phyloP scores from a whole-genome alignment of 2,797 vertebrate genomes.

The Caiman crocodilus region DNA sequence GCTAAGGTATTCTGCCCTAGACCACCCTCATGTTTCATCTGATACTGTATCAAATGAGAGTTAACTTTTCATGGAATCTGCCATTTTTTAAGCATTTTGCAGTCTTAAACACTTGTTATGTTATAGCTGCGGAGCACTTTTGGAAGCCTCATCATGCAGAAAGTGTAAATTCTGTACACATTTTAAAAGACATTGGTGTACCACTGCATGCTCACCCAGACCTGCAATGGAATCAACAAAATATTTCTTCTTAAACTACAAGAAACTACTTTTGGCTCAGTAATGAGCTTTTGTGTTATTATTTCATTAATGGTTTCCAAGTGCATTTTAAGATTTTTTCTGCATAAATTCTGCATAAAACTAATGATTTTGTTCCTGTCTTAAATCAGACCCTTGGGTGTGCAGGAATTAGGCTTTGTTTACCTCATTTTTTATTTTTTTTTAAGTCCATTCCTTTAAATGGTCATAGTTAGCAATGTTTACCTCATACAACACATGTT shows the following conservation, averaged over 20 bases:
- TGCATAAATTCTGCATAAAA: not conserved
- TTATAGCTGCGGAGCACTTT: too few species aligned
- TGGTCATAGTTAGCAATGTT: constrained; percentile 51
- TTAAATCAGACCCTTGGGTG: constrained; percentile 14
- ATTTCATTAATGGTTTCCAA: constrained; percentile 20
- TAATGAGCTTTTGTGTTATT: not conserved
- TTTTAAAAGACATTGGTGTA: fast-evolving
- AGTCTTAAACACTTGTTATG: too few species aligned
- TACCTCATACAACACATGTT: constrained; percentile 69
- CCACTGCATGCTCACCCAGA: not conserved
- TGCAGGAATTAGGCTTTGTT: constrained; percentile 53
- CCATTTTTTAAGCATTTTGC: too few species aligned
- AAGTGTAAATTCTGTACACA: not conserved
- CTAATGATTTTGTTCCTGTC: not conserved
- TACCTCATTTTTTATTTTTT: constrained; percentile 34
- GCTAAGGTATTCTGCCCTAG: too few species aligned
- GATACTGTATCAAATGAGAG: too few species aligned
- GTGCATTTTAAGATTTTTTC: not conserved
- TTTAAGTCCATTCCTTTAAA: constrained; percentile 49
- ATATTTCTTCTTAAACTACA: not conserved
- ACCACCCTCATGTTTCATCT: too few species aligned
- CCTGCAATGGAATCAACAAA: not conserved
- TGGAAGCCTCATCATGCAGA: too few species aligned
- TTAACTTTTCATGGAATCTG: too few species aligned
- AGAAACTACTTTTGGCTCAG: not conserved